Evolutionary conservation across 2,113 vertebrate genomes (phyloP).

Genomic region (Cyprinodon tularosa): DNA sequence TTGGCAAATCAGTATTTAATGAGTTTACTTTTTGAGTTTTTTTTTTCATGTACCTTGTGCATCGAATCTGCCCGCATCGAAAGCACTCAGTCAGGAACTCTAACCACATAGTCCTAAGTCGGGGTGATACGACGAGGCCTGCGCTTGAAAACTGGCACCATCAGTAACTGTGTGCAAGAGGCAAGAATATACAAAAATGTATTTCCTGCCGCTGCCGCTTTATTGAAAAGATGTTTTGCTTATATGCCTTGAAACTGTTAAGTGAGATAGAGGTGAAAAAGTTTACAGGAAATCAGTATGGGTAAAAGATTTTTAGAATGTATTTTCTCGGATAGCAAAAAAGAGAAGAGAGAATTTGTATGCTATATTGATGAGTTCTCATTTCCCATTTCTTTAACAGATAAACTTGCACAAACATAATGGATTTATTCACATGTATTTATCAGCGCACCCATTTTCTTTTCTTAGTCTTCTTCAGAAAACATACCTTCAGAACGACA

Average conservation of each 20-base stretch:
- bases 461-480: too few relatives aligned
- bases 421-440: neutral
- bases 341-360: neutral
- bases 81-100: slow-evolving; percentile 38
- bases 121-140: neutral
- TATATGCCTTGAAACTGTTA: neutral
- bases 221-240: neutral
- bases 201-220: slow-evolving; percentile 43
- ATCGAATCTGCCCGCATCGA: slow-evolving; percentile 35
- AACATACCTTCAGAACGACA: too few relatives aligned
- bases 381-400: neutral
- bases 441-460: too few relatives aligned
- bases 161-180: slow-evolving; percentile 26
- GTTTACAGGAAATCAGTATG: neutral
- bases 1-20: too few relatives aligned
- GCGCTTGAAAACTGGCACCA: slow-evolving; percentile 11
- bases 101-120: neutral
- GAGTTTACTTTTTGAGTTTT: neutral
- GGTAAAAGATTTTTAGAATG: neutral
- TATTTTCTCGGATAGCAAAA: neutral
- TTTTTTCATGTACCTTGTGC: slow-evolving; percentile 31
- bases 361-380: neutral
- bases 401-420: neutral
- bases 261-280: neutral
- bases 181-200: neutral